Base-by-base conservation (phyloP, 1,140 invertebrate genomes). In the Melipona quadrifasciata region DNA sequence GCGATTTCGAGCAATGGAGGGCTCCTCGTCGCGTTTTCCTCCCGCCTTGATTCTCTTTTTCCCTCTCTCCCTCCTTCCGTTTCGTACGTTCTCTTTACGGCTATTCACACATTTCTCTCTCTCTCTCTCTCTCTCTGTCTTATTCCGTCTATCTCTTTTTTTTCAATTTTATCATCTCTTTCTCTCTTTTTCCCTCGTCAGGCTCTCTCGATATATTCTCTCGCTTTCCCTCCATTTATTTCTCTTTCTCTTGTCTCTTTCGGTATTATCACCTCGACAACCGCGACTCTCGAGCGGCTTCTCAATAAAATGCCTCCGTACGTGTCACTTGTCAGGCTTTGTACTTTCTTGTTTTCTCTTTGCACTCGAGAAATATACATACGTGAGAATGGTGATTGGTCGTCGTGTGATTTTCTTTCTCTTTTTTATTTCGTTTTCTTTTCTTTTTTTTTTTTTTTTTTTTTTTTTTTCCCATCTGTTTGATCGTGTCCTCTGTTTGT, bases 271-370 rank as follows among this genome's bases (percentile, higher is more conserved):
- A 75, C 67, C 75, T 85, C 82, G 83, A 87, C 82, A 89, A 74
- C 81, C 89, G 86, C 87, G 86, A 90, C 88, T 90, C 86, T 90
- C 86, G 89, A 93, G 87, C 89, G 91, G 92, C 92, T 95, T 95
- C 94, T 94, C 94, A 95, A 94, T 95, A 95, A 95, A 94, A 94
- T 94, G 94, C 94, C 94, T 94, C 93, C 94, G 94, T 93, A 92
- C 85, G 86, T 91, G 87, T 90, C 87, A 89, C 80, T 88, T 88
- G 86, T 88, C 79, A 82, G 80, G 71, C 86, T 87, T 88, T 88
- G 85, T 88, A 64, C 57, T 57, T 88, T 86, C 85, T 90, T 85
- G 78, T 86, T 87, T 82, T 73, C 82, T 85, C 78, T 79, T 89
- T 88, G 78, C 79, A 86, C 78, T 86, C 78, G 78, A 72, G 65